Percentiles rank a stretch among this genome's conserved stretches.
phyloP scores from a whole-genome alignment of 2,888 invertebrate genomes.

The Automeris io region DNA sequence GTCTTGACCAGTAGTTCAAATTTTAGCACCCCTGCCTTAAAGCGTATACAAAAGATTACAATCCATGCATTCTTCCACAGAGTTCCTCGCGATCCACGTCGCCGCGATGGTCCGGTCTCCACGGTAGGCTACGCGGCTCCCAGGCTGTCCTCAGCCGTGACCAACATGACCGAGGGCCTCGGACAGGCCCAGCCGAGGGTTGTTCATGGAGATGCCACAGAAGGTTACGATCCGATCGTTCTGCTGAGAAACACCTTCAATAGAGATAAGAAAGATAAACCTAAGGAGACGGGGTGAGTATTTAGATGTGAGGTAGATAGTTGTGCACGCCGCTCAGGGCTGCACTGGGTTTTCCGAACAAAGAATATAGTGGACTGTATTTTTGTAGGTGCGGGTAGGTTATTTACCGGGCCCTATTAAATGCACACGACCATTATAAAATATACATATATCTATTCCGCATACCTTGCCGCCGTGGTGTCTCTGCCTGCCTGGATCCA shows the following conservation, averaged over 20 bases:
- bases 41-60: neutral
- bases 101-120: constrained; percentile 38
- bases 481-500: too few relatives aligned
- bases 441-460: too few relatives aligned
- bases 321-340: too few relatives aligned
- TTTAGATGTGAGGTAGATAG: too few relatives aligned
- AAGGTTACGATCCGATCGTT: constrained; percentile 56
- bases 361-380: too few relatives aligned
- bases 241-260: constrained; percentile 58
- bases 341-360: too few relatives aligned
- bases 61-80: constrained; percentile 8
- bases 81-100: constrained; percentile 22
- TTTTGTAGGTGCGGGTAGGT: too few relatives aligned
- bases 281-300: constrained; percentile 16
- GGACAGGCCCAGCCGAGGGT: constrained; percentile 8
- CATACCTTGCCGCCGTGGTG: too few relatives aligned
- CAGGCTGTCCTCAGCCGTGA: constrained; percentile 33
- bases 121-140: constrained; percentile 30
- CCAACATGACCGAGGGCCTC: constrained; percentile 23
- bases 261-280: constrained; percentile 29
- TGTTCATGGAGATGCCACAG: constrained; percentile 14
- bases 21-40: too few relatives aligned
- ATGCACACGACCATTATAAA: too few relatives aligned
- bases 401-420: too few relatives aligned
- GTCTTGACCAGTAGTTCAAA: too few relatives aligned